Conservation (phyloP, 2,113 vertebrate species). For the Colinus virginianus region DNA sequence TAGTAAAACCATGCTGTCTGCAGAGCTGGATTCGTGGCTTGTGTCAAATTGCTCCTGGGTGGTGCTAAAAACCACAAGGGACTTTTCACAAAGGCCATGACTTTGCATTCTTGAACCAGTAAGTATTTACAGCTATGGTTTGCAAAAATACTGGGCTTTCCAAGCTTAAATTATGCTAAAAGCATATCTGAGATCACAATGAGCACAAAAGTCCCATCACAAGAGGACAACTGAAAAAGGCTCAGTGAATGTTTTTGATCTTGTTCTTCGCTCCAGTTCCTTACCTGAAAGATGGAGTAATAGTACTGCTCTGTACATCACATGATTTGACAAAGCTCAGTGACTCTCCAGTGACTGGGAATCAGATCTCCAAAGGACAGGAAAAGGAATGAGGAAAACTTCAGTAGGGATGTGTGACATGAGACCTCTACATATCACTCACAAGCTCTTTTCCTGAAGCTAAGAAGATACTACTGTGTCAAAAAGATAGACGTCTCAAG, state of each 20-base stretch:
- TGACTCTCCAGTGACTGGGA: rapidly evolving
- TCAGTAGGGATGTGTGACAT: neutral
- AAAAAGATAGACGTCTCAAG: neutral
- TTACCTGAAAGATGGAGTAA: neutral
- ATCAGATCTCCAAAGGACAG: neutral
- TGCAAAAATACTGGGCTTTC: neutral
- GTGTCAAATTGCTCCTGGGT: neutral
- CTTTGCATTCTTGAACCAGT: neutral
- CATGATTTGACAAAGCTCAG: neutral
- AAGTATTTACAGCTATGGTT: neutral
- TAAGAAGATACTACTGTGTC: neutral
- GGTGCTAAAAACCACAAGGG: neutral
- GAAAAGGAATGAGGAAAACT: neutral
- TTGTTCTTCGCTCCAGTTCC: neutral
- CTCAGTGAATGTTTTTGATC: neutral
- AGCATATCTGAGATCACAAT: neutral
- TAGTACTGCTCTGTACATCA: neutral
- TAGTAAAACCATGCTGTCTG: neutral
- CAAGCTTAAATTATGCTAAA: neutral
- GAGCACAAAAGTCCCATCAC: neutral
- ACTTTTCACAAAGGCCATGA: neutral
- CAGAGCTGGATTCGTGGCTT: neutral
- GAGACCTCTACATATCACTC: neutral
- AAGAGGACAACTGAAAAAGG: neutral
- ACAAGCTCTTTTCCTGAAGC: neutral